Evolutionary conservation across 2,113 vertebrate species (phyloP).

Genomic region (Thalassarche chlororhynchos): DNA sequence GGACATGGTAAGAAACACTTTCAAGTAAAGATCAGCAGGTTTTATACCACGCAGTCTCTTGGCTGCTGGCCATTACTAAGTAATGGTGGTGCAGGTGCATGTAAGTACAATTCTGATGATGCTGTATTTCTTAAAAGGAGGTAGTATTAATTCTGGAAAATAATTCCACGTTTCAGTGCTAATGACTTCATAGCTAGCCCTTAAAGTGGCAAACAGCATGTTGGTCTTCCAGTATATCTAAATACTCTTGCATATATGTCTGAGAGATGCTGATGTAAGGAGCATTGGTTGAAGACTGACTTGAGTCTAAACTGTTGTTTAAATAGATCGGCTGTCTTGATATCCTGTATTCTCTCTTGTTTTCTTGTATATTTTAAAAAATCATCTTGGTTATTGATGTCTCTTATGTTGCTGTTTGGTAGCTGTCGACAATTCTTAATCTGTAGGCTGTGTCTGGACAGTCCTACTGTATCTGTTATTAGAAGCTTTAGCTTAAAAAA

Average conservation of each 20-base stretch:
- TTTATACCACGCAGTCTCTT: neutral
- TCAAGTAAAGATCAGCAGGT: neutral
- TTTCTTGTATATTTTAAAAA: neutral
- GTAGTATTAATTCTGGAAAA: neutral
- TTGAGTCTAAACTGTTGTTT: neutral
- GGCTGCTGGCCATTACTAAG: neutral
- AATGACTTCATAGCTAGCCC: neutral
- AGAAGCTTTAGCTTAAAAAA: neutral
- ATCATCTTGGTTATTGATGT: neutral
- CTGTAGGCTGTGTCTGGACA: neutral
- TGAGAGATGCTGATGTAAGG: neutral
- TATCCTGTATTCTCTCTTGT: neutral
- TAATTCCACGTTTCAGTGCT: neutral
- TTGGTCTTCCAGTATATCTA: neutral
- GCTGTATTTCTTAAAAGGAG: neutral
- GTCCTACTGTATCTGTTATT: neutral
- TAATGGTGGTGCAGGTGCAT: neutral
- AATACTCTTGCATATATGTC: neutral
- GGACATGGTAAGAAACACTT: neutral
- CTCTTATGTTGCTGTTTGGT: neutral
- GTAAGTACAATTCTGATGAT: neutral
- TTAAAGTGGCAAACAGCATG: neutral
- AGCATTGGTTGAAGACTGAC: neutral
- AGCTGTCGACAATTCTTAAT: neutral
- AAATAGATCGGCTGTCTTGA: neutral